Percentiles rank a stretch among this genome's conserved stretches.
These are phyloP conservation scores for Tylochromis polylepis DNA, from an alignment of 2,113 vertebrate genomes.

Conservation along the genomic window DNA sequence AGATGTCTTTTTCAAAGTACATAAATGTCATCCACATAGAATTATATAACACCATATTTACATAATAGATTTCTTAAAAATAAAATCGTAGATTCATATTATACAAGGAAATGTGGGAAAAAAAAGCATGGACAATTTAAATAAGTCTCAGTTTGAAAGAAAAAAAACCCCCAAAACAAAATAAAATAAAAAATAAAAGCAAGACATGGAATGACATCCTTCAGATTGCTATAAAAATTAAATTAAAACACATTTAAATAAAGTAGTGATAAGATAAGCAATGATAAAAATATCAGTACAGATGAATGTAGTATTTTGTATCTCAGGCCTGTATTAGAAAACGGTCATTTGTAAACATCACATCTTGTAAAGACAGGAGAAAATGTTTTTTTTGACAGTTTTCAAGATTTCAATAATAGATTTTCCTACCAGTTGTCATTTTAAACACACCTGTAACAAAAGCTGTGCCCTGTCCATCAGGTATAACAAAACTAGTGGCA, in stretches of 20 bases:
- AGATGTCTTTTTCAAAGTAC: slow-evolving; percentile 12
- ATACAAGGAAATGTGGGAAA: slow-evolving; percentile 38
- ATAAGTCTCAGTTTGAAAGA: slow-evolving; percentile 38
- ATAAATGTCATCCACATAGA: slow-evolving; percentile 38
- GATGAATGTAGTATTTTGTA: slow-evolving; percentile 51
- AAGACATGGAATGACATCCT: slow-evolving; percentile 47
- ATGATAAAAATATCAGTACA: slow-evolving; percentile 23
- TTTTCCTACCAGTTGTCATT: neutral
- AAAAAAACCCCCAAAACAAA: neutral
- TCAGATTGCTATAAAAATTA: slow-evolving; percentile 45
- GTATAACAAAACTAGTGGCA: slow-evolving; percentile 49
- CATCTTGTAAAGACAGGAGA: slow-evolving; percentile 32
- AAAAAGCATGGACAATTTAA: slow-evolving; percentile 31
- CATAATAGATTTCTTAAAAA: slow-evolving; percentile 36
- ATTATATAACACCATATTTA: slow-evolving; percentile 50
- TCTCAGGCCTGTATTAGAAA: slow-evolving; percentile 64
- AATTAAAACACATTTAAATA: slow-evolving; percentile 62
- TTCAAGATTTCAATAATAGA: slow-evolving; percentile 4
- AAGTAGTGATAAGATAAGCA: slow-evolving; percentile 54
- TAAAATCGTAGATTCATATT: slow-evolving; percentile 19
- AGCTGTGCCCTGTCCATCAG: neutral
- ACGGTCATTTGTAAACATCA: slow-evolving; percentile 63
- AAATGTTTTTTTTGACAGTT: neutral
- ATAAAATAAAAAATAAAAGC: neutral
- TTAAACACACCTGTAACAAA: slow-evolving; percentile 37